A percentile compares a stretch with the other conserved stretches of the same genome.
Evolutionary conservation across 2,113 vertebrate species (phyloP).

Genomic region (Rhinopithecus roxellana): DNA sequence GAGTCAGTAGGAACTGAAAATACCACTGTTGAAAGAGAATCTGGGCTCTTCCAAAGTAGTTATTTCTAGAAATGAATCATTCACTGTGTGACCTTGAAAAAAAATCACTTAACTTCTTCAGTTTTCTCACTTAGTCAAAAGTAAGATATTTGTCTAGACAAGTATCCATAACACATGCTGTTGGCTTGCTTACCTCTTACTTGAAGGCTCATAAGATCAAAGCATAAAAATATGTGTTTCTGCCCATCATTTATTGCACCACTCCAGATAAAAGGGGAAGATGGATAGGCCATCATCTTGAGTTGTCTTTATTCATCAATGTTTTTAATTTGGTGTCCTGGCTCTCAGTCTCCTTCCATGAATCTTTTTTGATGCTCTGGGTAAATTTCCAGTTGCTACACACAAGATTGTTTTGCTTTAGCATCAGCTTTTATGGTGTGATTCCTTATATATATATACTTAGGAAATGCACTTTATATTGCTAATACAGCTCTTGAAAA

Average conservation of each 20-base stretch:
- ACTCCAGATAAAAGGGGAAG: neutral
- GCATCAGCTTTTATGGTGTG: conserved; percentile 10
- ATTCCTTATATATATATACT: neutral
- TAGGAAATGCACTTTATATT: conserved; percentile 43
- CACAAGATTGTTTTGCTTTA: conserved; percentile 24
- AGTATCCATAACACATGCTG: neutral
- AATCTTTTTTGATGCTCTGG: conserved; percentile 29
- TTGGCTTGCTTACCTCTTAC: conserved; percentile 21
- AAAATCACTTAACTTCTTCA: neutral
- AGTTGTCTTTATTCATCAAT: neutral
- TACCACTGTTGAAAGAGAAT: neutral
- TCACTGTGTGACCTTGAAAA: neutral
- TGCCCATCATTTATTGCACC: neutral
- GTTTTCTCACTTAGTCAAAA: neutral
- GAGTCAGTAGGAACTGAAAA: neutral
- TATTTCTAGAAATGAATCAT: neutral
- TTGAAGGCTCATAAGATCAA: conserved; percentile 14
- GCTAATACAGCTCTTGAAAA: neutral
- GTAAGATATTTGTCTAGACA: neutral
- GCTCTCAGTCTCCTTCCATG: neutral
- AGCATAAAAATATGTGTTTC: conserved; percentile 13
- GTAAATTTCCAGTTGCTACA: conserved; percentile 53
- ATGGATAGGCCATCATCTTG: neutral
- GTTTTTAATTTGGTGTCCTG: neutral
- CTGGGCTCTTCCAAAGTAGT: neutral